Evolutionary conservation across 2,797 vertebrate species (phyloP).

Genomic region (Sandelia bainsii): DNA sequence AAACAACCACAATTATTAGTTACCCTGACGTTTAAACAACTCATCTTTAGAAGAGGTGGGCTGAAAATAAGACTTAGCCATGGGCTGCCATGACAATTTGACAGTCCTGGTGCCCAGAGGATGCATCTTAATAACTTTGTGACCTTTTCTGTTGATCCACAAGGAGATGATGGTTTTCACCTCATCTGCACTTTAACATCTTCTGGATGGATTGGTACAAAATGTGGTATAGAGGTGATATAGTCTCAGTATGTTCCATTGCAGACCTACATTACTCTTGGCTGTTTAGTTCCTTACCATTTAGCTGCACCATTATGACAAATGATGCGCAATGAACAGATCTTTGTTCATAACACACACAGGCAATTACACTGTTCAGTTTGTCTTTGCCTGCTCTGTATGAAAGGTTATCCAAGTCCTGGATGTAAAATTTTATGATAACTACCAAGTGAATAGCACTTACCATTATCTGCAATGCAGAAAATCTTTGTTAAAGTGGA

Average conservation of each 20-base stretch:
- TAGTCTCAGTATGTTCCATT: background rate
- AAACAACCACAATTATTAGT: too few relatives aligned
- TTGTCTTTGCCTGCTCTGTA: too few relatives aligned
- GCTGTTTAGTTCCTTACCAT: background rate
- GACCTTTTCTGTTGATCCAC: background rate
- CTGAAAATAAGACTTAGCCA: conserved; percentile 8
- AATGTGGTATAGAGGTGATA: background rate
- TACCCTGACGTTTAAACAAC: conserved; percentile 17
- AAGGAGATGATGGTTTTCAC: background rate
- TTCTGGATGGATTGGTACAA: background rate
- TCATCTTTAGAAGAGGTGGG: conserved; percentile 9
- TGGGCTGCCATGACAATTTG: background rate
- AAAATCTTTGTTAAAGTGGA: conserved; percentile 4
- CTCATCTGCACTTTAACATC: background rate
- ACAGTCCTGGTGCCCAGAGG: too few relatives aligned
- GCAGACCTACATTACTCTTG: background rate
- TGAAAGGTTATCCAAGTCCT: too few relatives aligned
- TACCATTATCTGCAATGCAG: conserved; percentile 24
- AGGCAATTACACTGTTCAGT: too few relatives aligned
- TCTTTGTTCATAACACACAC: background rate
- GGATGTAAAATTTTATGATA: background rate
- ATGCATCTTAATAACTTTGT: background rate
- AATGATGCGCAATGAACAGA: background rate
- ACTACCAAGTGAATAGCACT: conserved; percentile 3
- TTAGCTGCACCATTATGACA: background rate